Percentiles rank a stretch among this genome's conserved stretches.
These are phyloP conservation scores for Thrips palmi DNA, from an alignment of 1,140 invertebrate species.

Conservation along the genomic window DNA sequence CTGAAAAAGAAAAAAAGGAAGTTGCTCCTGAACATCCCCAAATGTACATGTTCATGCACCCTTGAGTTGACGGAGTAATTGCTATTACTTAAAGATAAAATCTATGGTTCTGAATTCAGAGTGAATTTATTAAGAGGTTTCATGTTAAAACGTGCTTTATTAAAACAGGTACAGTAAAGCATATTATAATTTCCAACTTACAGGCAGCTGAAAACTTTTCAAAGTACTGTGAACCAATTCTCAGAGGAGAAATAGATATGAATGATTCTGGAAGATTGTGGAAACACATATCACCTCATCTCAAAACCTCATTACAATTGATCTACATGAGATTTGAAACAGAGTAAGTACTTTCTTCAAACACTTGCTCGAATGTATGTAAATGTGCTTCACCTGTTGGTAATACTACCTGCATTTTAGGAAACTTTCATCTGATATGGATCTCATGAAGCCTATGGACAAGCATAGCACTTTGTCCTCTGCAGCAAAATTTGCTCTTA, in stretches of 20 bases:
- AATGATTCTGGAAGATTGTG: slow-evolving; percentile 50
- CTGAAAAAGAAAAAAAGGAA: neutral
- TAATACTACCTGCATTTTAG: neutral
- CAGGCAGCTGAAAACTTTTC: no score
- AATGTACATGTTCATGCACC: neutral
- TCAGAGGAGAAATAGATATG: slow-evolving; percentile 30
- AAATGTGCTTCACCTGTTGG: neutral
- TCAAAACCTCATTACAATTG: slow-evolving; percentile 53
- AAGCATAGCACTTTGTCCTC: no score
- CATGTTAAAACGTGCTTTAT: no score
- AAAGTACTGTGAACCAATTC: slow-evolving; percentile 57
- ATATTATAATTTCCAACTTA: no score
- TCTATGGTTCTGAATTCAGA: slow-evolving; percentile 20
- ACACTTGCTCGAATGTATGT: slow-evolving; percentile 20
- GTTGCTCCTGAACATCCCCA: neutral
- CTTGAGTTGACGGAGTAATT: slow-evolving; percentile 7
- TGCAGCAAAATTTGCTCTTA: slow-evolving; percentile 32
- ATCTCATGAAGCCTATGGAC: no score
- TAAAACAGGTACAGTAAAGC: no score
- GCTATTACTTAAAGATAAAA: slow-evolving; percentile 1
- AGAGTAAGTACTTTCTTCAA: neutral
- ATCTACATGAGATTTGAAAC: slow-evolving; percentile 49
- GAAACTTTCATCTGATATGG: slow-evolving; percentile 8
- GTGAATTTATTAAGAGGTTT: no score
- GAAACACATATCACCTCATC: slow-evolving; percentile 51